Conservation (phyloP, 2,797 vertebrate genomes). For the Sebastolobus alascanus region DNA sequence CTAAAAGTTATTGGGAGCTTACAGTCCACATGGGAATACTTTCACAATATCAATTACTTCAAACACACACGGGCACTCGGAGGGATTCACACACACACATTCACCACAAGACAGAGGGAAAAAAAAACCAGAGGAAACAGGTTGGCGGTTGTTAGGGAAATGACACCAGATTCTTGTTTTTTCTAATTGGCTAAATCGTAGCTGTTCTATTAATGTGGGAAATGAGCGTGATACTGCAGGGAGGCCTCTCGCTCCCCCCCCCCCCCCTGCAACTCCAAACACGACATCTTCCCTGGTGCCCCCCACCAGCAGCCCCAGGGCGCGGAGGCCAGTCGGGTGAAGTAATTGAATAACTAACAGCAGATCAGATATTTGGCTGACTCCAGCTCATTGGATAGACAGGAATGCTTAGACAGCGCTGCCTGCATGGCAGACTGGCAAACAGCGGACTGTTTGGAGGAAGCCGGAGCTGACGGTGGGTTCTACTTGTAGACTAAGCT, state of each 20-base stretch:
- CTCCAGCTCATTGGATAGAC: slow-evolving; percentile 69
- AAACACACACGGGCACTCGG: slow-evolving; percentile 52
- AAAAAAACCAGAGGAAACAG: slow-evolving; percentile 46
- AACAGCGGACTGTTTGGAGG: slow-evolving; percentile 26
- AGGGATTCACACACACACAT: slow-evolving; percentile 50
- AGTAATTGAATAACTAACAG: slow-evolving; percentile 79
- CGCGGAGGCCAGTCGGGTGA: slow-evolving; percentile 48
- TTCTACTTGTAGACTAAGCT: slow-evolving; percentile 18
- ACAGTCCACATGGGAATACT: slow-evolving; percentile 71
- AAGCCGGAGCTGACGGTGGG: slow-evolving; percentile 8
- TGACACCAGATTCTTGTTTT: slow-evolving; percentile 62
- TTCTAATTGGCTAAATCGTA: slow-evolving; percentile 78
- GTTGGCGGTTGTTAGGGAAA: slow-evolving; percentile 69
- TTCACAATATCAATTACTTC: slow-evolving; percentile 72
- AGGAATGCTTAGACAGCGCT: slow-evolving; percentile 67
- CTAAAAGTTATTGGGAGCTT: slow-evolving; percentile 79
- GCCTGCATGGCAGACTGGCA: slow-evolving; percentile 32
- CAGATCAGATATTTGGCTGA: slow-evolving; percentile 76
- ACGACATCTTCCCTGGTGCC: slow-evolving; percentile 34
- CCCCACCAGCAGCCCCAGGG: slow-evolving; percentile 56
- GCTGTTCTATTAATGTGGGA: slow-evolving; percentile 65
- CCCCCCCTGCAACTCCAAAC: background rate
- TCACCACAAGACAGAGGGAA: slow-evolving; percentile 10
- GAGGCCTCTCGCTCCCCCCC: slow-evolving; percentile 4
- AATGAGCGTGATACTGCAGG: slow-evolving; percentile 57